Evolutionary conservation across 2,797 vertebrate genomes (phyloP), one percentile per base, ranked within the genome.

Genomic region (Silurus lanzhouensis): DNA sequence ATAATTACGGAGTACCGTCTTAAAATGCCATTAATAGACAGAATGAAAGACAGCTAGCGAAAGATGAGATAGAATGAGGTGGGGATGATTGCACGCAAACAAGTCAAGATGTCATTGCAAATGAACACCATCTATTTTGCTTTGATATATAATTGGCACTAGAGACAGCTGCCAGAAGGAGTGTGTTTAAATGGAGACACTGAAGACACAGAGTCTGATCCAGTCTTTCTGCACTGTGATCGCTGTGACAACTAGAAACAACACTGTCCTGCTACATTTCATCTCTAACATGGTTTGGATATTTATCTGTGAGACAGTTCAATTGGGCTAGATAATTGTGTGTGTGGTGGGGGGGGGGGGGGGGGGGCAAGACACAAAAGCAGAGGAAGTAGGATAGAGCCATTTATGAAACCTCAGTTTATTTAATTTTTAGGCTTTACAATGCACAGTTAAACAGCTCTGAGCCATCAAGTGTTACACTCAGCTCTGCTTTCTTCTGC

Each of bases 141-240:
- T 87, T 64, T 77, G 58, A 86, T 87, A 80, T 75, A 83, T 82
- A 85, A 85, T 85, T 88, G 76, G 77, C n/a, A 38, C 74, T 46
- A 78, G 86, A 84, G 31, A 76, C 75, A 84, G 44, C 74, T 68
- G 58, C 63, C 85, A 87, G 81, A 83, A 58, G 58, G 61, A 83
- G 5, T 3, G 76, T 31, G 82, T 89, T 79, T 84, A 82, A 82
- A 87, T n/a, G 72, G 81, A 81, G 31, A 63, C 82, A 67, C 31
- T 74, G 61, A 68, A 74, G 22, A 46, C 4, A 2, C 0, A 72
- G 81, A 70, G 9, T 74, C 48, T 75, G 60, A 55, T 46, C 58
- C 60, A 74, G 38, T 86, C 22, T 13, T 61, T 83, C 83, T 71
- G 44, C 17, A 63, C 44, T 83, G 72, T 85, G 83, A 87, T 71